Percentiles rank a stretch among this genome's conserved stretches.
phyloP scores from a whole-genome alignment of 2,113 vertebrate species.

The Chionomys nivalis region DNA sequence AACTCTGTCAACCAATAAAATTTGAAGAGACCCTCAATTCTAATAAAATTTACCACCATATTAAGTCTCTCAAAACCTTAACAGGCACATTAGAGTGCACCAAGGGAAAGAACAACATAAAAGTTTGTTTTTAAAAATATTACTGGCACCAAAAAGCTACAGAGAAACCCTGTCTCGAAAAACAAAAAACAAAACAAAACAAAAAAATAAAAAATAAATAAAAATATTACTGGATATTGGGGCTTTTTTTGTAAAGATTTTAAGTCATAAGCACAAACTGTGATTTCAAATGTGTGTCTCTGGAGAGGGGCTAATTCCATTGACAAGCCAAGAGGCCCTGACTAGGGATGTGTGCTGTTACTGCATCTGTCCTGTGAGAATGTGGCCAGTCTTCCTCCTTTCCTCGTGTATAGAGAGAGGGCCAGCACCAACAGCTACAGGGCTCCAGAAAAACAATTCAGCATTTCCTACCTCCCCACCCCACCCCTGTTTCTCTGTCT shows the following conservation, averaged over 20 bases:
- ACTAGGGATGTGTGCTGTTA: too few species aligned
- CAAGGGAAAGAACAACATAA: not conserved
- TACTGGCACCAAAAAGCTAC: too few species aligned
- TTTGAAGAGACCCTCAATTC: not conserved
- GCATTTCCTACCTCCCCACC: not conserved
- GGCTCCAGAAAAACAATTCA: not conserved
- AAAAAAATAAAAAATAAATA: too few species aligned
- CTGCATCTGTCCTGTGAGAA: not conserved
- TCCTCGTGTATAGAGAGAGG: not conserved
- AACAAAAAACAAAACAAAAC: too few species aligned
- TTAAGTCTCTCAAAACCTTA: not conserved
- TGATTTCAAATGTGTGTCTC: not conserved
- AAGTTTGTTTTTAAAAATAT: constrained; percentile 20
- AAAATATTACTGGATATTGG: not conserved
- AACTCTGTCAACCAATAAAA: not conserved
- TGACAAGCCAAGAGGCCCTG: not conserved
- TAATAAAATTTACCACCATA: not conserved
- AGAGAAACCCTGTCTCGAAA: too few species aligned
- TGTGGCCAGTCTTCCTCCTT: not conserved
- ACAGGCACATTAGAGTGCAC: not conserved
- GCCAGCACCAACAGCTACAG: not conserved
- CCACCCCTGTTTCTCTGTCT: rapidly evolving
- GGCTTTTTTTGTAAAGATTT: not conserved
- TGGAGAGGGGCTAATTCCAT: not conserved
- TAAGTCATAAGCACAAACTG: not conserved